These are phyloP conservation scores for Amphipoea oculea DNA, from an alignment of 2,888 invertebrate species.

Conservation along the genomic window DNA sequence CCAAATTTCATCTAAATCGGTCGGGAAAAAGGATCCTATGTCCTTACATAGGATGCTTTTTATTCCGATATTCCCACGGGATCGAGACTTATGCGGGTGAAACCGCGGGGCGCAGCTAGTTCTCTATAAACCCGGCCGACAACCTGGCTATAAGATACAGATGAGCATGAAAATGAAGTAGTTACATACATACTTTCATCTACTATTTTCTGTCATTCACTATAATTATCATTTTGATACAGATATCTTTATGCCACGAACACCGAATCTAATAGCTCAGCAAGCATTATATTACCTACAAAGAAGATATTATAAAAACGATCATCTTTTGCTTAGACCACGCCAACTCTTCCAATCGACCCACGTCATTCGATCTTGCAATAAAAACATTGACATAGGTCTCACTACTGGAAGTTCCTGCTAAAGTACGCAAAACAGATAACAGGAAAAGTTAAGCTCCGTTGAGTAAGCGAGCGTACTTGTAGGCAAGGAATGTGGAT, in stretches of 20 bases:
- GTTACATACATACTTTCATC: too few species aligned
- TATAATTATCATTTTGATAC: neutral
- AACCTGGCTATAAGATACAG: too few species aligned
- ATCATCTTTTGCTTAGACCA: neutral
- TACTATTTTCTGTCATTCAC: neutral
- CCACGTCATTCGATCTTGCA: slow-evolving; percentile 34
- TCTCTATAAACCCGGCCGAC: neutral
- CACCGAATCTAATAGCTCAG: too few species aligned
- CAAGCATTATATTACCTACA: neutral
- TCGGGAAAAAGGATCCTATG: too few species aligned
- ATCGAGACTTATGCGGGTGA: too few species aligned
- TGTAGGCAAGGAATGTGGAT: slow-evolving; percentile 58
- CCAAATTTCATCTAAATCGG: too few species aligned
- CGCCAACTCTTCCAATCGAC: slow-evolving; percentile 17
- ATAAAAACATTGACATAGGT: slow-evolving; percentile 58
- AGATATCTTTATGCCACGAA: neutral
- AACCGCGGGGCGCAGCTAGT: too few species aligned
- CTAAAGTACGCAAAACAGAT: slow-evolving; percentile 67
- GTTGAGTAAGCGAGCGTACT: slow-evolving; percentile 67
- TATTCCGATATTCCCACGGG: too few species aligned
- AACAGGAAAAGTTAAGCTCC: slow-evolving; percentile 76
- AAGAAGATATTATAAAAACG: slow-evolving; percentile 2
- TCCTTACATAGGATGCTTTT: too few species aligned
- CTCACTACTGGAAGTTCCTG: slow-evolving; percentile 28
- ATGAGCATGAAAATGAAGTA: too few species aligned